Evolutionary conservation across 1,140 invertebrate species (phyloP), one percentile per base, ranked within the genome.

Genomic region (Drosophila mayri): DNA sequence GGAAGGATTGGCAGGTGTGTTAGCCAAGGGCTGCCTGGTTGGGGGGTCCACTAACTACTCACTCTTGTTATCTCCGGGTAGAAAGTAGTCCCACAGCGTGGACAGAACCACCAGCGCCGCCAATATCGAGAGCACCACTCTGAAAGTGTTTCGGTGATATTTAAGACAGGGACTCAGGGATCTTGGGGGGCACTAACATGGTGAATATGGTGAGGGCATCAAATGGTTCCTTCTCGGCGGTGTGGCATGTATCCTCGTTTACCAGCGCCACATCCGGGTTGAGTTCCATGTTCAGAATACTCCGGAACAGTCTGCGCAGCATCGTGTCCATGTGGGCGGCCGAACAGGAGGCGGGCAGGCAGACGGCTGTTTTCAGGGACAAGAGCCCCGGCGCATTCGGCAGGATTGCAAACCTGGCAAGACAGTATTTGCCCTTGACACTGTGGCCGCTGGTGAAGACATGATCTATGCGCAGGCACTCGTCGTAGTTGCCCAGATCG

Each of bases 401-500:
- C 11, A 38, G 18, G 4, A 37, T 16, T 1, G 20, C 2, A 10
- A 67, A 3, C 22, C 41, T 59, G 14, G 64, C 18, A 2, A 76
- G 22, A 28, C 79, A 81, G 38, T 81, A 81, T 44, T 81, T 80
- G 28, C 79, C 79, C 55, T 35, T 41, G 32, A 79, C 12, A 18
- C 40, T 78, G 54, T 58, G 52, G 25, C 38, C 49, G 11, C 16
- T 47, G 44, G 41, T 37, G 0, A 70, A 35, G 4, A 3, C 11
- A n/a, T 70, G 64, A 10, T 81, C 57, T 20, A 79, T 57, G 28
- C 37, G 32, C 20, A 85, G 25, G 46, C 82, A 85, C 58, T 85
- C 66, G 43, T 84, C 81, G 16, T 52, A 85, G 47, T 85, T 76
- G 0, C 82, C 82, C 41, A 85, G 46, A 43, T 85, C 82, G 6